Percentiles rank a stretch among this genome's conserved stretches.
These are phyloP conservation scores for Astyanax mexicanus DNA, from an alignment of 2,797 vertebrate species.

Conservation along the genomic window DNA sequence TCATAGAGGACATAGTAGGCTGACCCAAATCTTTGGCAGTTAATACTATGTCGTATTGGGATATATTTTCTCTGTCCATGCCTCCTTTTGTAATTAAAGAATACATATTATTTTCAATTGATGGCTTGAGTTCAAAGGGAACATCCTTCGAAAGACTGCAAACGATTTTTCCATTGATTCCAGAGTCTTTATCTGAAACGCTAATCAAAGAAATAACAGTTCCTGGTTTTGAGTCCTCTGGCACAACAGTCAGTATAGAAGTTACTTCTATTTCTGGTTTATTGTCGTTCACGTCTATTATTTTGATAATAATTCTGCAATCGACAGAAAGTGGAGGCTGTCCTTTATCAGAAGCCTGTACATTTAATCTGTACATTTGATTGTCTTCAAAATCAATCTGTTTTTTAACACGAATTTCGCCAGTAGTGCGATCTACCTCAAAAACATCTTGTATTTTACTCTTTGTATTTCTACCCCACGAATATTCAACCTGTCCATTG, in stretches of 20 bases:
- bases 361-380: conserved; percentile 46
- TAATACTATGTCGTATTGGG: conserved; percentile 63
- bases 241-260: conserved; percentile 42
- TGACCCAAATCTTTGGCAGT: conserved; percentile 63
- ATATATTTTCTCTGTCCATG: conserved; percentile 65
- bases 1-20: conserved; percentile 54
- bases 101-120: conserved; percentile 72
- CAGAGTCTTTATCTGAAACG: conserved; percentile 69
- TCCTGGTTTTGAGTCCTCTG: conserved; percentile 61
- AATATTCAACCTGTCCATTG: conserved; percentile 64
- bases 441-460: conserved; percentile 33
- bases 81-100: conserved; percentile 64
- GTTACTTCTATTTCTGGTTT: conserved; percentile 58
- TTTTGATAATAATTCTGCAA: conserved; percentile 50
- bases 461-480: conserved; percentile 52
- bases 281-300: conserved; percentile 62
- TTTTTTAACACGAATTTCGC: conserved; percentile 55
- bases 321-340: conserved; percentile 38
- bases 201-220: conserved; percentile 70
- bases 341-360: conserved; percentile 61
- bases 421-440: conserved; percentile 49
- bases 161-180: conserved; percentile 65
- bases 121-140: conserved; percentile 71
- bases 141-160: conserved; percentile 55
- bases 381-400: conserved; percentile 59